Conservation (phyloP, 2,113 vertebrate genomes). For the Amphiprion ocellaris region DNA sequence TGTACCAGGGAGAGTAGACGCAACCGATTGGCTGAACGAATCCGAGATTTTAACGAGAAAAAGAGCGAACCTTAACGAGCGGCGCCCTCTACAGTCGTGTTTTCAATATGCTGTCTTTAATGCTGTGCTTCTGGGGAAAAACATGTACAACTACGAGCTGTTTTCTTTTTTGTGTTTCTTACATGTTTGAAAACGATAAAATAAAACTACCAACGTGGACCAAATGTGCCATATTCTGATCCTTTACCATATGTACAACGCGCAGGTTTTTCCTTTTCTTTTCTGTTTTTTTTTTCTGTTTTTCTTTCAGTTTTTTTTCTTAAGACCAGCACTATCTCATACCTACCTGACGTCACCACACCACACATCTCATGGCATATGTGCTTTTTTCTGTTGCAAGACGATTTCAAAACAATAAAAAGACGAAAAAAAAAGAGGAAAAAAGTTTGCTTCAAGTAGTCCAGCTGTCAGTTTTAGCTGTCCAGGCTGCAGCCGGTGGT, state of each 20-base stretch:
- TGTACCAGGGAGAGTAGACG: constrained; percentile 73
- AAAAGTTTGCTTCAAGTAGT: constrained; percentile 76
- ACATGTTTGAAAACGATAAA: constrained; percentile 79
- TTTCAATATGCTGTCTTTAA: constrained; percentile 79
- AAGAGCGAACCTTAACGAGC: constrained; percentile 47
- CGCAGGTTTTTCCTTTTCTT: constrained; percentile 14
- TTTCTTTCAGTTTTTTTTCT: constrained; percentile 36
- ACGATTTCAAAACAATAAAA: constrained; percentile 52
- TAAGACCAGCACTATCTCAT: constrained; percentile 58
- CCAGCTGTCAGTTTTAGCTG: constrained; percentile 74
- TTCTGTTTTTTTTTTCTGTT: constrained; percentile 15
- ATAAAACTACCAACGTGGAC: constrained; percentile 84
- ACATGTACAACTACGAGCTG: constrained; percentile 65
- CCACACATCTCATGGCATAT: constrained; percentile 64
- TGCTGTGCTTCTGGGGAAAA: constrained; percentile 76
- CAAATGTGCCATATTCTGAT: constrained; percentile 86
- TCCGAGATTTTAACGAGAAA: constrained; percentile 52
- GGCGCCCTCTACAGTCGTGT: constrained; percentile 69
- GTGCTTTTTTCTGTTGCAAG: constrained; percentile 75
- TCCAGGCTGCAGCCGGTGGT: constrained; percentile 74
- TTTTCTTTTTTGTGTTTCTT: constrained; percentile 73
- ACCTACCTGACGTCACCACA: constrained; percentile 42
- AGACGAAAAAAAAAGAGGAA: not conserved
- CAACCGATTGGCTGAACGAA: constrained; percentile 71
- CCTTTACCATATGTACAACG: constrained; percentile 69